These are phyloP conservation scores for Cinclus mexicanus DNA, from an alignment of 2,113 vertebrate genomes.

Conservation along the genomic window DNA sequence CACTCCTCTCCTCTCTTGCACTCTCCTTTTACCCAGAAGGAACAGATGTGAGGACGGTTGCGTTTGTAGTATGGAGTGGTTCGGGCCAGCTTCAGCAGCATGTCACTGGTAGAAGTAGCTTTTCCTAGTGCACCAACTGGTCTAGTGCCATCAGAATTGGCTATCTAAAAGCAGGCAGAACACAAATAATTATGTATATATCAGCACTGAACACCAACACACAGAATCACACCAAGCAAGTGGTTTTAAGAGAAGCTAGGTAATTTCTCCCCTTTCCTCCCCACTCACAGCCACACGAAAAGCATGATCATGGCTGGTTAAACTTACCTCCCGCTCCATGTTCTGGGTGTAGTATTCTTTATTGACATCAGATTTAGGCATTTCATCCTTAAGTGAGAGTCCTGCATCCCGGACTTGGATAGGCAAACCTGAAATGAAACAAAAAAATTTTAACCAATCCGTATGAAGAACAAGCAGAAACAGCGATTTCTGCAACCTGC, in stretches of 20 bases:
- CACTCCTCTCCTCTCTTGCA: conserved; percentile 98
- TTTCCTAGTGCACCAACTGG: conserved; percentile 92
- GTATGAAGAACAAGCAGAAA: not conserved
- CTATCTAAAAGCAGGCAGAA: conserved; percentile 77
- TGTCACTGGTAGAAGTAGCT: conserved; percentile 92
- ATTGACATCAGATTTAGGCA: conserved; percentile 97
- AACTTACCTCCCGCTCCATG: conserved; percentile 93
- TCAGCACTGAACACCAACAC: not conserved
- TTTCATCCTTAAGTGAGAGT: conserved; percentile 92
- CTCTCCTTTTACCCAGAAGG: conserved; percentile 99
- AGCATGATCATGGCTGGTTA: not conserved
- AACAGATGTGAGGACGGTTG: conserved; percentile 97
- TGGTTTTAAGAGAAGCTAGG: not conserved
- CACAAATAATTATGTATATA: not conserved
- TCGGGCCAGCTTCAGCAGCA: conserved; percentile 95
- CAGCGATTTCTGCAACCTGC: not conserved
- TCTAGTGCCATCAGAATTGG: conserved; percentile 91
- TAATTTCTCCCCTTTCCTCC: not conserved
- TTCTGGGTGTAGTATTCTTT: conserved; percentile 99
- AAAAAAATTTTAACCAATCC: not conserved
- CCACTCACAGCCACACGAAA: not conserved
- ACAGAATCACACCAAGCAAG: not conserved
- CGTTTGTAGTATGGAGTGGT: conserved; percentile 98
- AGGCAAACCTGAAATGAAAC: conserved; percentile 83
- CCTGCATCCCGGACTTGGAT: conserved; percentile 97